phyloP scores from a whole-genome alignment of 2,888 invertebrate genomes.

The Tipula confusa region DNA sequence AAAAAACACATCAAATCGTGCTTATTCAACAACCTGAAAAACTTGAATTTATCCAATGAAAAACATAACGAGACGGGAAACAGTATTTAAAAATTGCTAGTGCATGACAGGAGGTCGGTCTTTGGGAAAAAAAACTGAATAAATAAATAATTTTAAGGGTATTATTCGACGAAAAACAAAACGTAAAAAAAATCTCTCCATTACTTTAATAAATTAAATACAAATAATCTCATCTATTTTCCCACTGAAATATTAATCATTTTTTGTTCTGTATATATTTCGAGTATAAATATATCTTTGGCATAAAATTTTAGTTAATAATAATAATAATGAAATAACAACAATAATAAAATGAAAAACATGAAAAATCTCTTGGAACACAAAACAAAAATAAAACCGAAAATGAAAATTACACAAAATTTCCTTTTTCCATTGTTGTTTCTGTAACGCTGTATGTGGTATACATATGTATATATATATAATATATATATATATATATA shows the following conservation, averaged over 20 bases:
- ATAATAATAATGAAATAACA: background rate
- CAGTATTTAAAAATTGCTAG: background rate
- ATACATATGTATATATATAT: too few species aligned
- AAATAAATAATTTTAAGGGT: conserved; percentile 1
- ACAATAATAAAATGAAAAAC: background rate
- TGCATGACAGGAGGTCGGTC: conserved; percentile 20
- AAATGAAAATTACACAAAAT: background rate
- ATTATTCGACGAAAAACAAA: background rate
- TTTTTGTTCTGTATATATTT: background rate
- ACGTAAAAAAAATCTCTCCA: background rate
- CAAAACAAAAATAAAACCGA: background rate
- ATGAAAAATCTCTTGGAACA: conserved; percentile 12
- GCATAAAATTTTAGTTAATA: background rate
- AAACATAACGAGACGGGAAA: background rate
- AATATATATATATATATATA: too few species aligned
- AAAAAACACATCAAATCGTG: background rate
- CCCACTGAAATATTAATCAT: background rate
- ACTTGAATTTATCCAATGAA: background rate
- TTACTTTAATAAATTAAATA: background rate
- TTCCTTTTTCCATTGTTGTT: background rate
- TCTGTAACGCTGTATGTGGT: background rate
- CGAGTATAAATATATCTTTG: background rate
- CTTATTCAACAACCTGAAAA: background rate
- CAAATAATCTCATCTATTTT: conserved; percentile 6
- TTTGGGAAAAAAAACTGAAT: background rate